Evolutionary conservation across 2,888 invertebrate genomes (phyloP), one percentile per base, ranked within the genome.

Genomic region (Schizaphis graminum): DNA sequence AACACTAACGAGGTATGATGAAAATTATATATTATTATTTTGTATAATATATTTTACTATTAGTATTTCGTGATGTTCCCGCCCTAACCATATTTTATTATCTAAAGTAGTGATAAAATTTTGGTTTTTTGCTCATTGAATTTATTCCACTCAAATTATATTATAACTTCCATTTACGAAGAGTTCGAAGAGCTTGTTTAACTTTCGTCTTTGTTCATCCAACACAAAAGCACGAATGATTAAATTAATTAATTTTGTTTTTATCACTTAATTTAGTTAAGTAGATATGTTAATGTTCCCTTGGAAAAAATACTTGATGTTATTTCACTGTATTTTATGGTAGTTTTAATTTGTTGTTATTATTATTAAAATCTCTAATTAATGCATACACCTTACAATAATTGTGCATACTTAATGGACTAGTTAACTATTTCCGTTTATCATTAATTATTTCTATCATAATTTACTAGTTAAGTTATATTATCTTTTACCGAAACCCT

Each of bases 1-100:
- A 96, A 96, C 95, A 96, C 96, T 44, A 96, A 96, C 95, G 96
- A 96, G 96, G 96, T 97, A 95, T 95, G 95, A 47, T 56, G n/a
- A 44, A 92, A 57, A 67, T 61, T 61, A 77, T 77, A 77, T 35
- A 16, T 77, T 77, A n/a, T n/a, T n/a, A n/a, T n/a, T n/a, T n/a
- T n/a, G n/a, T n/a, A n/a, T n/a, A n/a, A n/a, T n/a, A 90, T 57
- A 7, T 47, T 67, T 16, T 61, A 21, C 24, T 47, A 67, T 90
- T n/a, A n/a, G 47, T 61, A 35, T 21, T 47, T n/a, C 16, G 44
- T 56, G 49, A 89, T 41, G 13, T 89, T 41, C 26, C 13, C 4
- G 10, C 35, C 77, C 41, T 44, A 44, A 44, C 41, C 41, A 3
- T 44, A 1, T 77, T 4, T n/a, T 67, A 67, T 67, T 77, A 77